These are phyloP conservation scores for Numenius phaeopus DNA, from an alignment of 2,797 vertebrate species.

Conservation along the genomic window DNA sequence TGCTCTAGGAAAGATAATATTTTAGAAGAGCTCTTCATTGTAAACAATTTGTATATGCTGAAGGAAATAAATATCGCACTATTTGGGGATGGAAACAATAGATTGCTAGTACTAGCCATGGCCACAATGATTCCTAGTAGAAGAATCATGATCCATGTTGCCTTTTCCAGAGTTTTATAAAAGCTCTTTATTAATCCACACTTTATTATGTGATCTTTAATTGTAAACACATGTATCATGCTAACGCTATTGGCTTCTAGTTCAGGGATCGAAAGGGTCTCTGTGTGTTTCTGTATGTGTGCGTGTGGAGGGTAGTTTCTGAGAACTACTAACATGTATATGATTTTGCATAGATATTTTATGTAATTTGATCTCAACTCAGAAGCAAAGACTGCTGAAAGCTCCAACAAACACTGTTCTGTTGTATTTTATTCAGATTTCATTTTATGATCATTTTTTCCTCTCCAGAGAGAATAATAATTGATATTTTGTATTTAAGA, in stretches of 20 bases:
- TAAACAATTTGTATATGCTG: not conserved
- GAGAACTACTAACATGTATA: not conserved
- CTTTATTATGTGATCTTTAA: not conserved
- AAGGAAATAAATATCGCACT: conserved; percentile 29
- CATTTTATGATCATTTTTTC: not conserved
- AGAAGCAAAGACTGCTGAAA: not conserved
- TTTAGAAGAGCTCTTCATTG: not conserved
- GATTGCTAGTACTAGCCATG: conserved; percentile 21
- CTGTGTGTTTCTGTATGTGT: not conserved
- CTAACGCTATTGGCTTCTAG: not conserved
- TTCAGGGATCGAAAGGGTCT: not conserved
- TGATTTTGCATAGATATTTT: not conserved
- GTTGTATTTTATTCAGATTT: not conserved
- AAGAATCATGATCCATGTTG: not conserved
- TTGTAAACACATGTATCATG: conserved; percentile 13
- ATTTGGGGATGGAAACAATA: conserved; percentile 15
- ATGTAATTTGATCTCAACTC: not conserved
- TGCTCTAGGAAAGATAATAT: not conserved
- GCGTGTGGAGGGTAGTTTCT: not conserved
- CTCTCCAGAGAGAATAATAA: not conserved
- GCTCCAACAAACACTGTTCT: not conserved
- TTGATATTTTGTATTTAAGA: not conserved
- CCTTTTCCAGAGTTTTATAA: conserved; percentile 20
- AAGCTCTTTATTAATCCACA: conserved; percentile 17
- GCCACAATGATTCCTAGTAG: conserved; percentile 53